phyloP scores from a whole-genome alignment of 30 jellyfish, hydroid and myxozoan species.

The Aurelia aurita region DNA sequence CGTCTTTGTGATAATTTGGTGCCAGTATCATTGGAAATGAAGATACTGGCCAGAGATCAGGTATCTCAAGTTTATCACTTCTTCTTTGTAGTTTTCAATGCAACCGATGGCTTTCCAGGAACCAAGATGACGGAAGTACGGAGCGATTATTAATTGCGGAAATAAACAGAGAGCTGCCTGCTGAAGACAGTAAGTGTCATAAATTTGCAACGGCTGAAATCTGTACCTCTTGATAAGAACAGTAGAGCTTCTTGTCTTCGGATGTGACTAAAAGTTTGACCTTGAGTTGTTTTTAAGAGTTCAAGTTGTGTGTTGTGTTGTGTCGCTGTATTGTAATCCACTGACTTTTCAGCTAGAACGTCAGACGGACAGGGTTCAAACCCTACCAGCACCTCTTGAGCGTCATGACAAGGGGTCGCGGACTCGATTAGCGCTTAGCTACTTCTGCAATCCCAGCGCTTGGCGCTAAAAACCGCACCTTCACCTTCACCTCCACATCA shows the following conservation, averaged over 20 bases:
- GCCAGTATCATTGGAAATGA: neutral
- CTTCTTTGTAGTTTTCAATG: constrained; percentile 77
- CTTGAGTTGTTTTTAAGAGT: too few relatives aligned
- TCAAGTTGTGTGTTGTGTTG: too few relatives aligned
- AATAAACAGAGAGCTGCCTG: constrained; percentile 39
- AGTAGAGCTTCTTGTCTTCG: neutral
- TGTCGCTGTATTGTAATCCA: too few relatives aligned
- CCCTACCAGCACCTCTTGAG: too few relatives aligned
- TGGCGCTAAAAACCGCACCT: too few relatives aligned
- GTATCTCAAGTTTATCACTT: neutral
- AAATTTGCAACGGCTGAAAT: neutral
- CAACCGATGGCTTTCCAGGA: constrained; percentile 94
- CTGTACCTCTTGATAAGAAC: neutral
- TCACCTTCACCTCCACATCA: too few relatives aligned
- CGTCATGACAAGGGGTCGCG: too few relatives aligned
- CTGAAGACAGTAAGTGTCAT: constrained; percentile 40
- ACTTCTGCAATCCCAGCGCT: too few relatives aligned
- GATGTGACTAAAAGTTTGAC: neutral
- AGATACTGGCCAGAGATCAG: neutral
- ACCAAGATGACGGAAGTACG: constrained; percentile 95
- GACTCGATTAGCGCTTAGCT: too few relatives aligned
- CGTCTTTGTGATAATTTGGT: neutral
- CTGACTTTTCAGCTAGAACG: too few relatives aligned
- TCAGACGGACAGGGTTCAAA: too few relatives aligned
- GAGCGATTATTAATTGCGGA: constrained; percentile 89